Base-by-base conservation (phyloP, 2,888 invertebrate genomes). In the Uropetala carovei region DNA sequence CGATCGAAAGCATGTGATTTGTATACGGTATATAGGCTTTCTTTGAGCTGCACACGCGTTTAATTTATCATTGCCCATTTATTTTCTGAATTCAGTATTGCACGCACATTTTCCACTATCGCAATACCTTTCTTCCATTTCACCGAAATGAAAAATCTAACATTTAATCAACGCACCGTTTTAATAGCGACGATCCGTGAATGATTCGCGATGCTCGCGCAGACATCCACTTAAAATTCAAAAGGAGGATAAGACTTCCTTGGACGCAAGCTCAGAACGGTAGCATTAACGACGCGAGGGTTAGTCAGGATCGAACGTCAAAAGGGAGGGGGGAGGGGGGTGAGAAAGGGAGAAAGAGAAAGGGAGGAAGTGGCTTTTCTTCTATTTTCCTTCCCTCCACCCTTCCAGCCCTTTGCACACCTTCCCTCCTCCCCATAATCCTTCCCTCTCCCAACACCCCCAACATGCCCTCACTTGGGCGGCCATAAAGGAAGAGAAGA, bases 401-500 rank as follows among this genome's bases (percentile, higher is more conserved):
- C 56, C 13, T 57, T 56, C 57, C 83, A 4, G 83, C 16, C 18
- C 83, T 43, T 11, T 57, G 43, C 11, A n/a, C 83, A 56, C 43
- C 64, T 64, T 89, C 43, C 9, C 16, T 60, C 59, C 58, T 60
- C 59, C 30, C 86, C 9, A 18, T 30, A 30, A 60, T 18, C 60
- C 59, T 30, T 27, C 27, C 59, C 59, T 27, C 59, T 16, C 30
- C 86, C 86, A 43, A 59, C 86, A 59, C 86, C 60, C 83, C 56
- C 83, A n/a, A 18, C 22, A 18, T 27, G 27, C 75, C 75, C 43
- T 43, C 43, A 43, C 83, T 89, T 30, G 64, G 43, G 89, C 64
- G 43, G 89, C 89, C 89, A 89, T 89, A 89, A 89, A 89, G 43
- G 89, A 89, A 86, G 58, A 59, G n/a, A n/a, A 27, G n/a, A 59